Percentiles rank a stretch among this genome's conserved stretches.
Conservation (phyloP, 2,888 invertebrate genomes). For the Orthonevra nobilis region DNA sequence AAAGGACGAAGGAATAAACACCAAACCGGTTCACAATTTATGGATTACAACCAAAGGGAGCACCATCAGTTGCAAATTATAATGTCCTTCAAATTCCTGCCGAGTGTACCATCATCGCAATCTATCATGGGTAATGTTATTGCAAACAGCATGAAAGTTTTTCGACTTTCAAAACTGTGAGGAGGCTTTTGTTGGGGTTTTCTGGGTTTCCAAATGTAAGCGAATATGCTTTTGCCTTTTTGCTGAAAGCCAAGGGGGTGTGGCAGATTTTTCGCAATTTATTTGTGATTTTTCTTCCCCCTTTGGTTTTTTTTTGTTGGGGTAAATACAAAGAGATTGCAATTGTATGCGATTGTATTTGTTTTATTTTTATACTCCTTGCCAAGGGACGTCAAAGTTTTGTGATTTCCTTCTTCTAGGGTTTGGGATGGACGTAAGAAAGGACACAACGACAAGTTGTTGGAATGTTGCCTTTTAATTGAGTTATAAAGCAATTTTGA, state of each 20-base stretch:
- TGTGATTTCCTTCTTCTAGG: constrained; percentile 1
- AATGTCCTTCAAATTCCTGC: no score
- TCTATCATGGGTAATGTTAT: constrained; percentile 60
- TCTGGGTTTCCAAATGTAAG: not conserved
- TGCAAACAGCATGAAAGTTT: constrained; percentile 56
- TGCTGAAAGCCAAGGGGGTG: constrained; percentile 27
- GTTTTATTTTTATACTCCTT: no score
- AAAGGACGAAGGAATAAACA: constrained; percentile 25
- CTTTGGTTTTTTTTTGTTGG: not conserved
- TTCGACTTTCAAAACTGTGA: constrained; percentile 48
- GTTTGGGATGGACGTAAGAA: constrained; percentile 3
- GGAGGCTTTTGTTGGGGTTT: constrained; percentile 5
- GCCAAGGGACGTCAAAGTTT: not conserved
- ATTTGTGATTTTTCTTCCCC: constrained; percentile 10
- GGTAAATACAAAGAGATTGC: not conserved
- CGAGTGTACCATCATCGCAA: no score
- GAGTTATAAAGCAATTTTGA: constrained; percentile 64
- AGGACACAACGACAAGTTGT: constrained; percentile 39
- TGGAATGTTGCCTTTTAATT: constrained; percentile 57
- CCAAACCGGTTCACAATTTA: constrained; percentile 10
- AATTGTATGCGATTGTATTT: constrained; percentile 41
- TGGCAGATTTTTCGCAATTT: constrained; percentile 48
- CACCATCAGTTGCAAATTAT: constrained; percentile 62
- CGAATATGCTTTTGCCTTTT: constrained; percentile 1
- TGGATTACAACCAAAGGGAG: constrained; percentile 45